phyloP scores from a whole-genome alignment of 2,113 vertebrate genomes.

The Silurus asotus region DNA sequence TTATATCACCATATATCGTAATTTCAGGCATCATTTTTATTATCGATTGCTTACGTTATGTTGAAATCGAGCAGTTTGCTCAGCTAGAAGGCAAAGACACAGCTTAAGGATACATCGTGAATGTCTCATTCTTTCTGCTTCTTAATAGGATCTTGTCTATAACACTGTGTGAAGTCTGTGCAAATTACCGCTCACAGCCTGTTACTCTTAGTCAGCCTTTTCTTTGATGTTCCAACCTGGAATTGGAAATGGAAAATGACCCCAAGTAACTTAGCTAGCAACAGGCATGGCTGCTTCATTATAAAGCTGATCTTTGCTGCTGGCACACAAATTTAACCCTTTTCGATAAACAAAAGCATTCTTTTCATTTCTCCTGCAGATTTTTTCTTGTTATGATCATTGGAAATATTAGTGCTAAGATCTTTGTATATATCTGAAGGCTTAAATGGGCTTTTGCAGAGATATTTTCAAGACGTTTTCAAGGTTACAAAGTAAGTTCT shows the following conservation, averaged over 20 bases:
- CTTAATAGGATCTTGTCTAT: background rate
- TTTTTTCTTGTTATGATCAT: background rate
- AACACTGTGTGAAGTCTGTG: slow-evolving; percentile 14
- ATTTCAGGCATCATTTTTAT: background rate
- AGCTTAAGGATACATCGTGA: background rate
- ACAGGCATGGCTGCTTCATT: background rate
- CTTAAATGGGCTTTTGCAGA: background rate
- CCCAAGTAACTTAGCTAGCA: background rate
- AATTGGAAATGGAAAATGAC: slow-evolving; percentile 20
- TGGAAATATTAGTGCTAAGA: background rate
- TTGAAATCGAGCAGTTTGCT: background rate
- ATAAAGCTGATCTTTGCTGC: background rate
- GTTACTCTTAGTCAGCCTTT: background rate
- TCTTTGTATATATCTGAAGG: background rate
- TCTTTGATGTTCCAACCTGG: slow-evolving; percentile 15
- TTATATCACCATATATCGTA: background rate
- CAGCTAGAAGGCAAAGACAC: background rate
- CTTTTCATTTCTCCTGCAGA: background rate
- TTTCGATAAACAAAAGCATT: background rate
- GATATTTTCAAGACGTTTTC: background rate
- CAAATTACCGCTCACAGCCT: background rate
- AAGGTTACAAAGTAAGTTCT: background rate
- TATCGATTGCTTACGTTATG: background rate
- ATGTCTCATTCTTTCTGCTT: background rate
- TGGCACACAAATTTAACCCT: background rate